Evolutionary conservation across 2,888 invertebrate species (phyloP).

Genomic region (Drosophila vallismaia): DNA sequence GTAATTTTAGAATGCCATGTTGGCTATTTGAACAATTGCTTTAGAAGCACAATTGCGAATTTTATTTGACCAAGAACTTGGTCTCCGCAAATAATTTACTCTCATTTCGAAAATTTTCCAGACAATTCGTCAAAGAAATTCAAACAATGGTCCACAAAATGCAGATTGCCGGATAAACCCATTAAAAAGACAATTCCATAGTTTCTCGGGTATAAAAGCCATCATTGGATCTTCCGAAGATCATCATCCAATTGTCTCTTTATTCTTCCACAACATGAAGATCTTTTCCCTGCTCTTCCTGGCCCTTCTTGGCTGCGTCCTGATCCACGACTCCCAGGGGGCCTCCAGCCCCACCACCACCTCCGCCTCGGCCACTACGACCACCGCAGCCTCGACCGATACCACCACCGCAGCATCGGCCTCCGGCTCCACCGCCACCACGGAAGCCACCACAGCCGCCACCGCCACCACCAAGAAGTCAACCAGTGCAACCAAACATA

Average conservation of each 20-base stretch:
- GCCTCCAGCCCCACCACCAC: background rate
- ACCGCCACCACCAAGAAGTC: background rate
- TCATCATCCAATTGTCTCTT: background rate
- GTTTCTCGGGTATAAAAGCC: background rate
- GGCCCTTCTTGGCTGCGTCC: background rate
- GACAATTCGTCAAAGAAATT: background rate
- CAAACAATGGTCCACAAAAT: background rate
- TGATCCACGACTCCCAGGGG: background rate
- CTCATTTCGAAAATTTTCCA: background rate
- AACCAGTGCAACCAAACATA: background rate
- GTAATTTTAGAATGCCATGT: background rate
- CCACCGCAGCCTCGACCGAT: background rate
- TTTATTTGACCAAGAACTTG: too few relatives aligned
- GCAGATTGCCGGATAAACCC: background rate
- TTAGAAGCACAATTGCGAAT: background rate
- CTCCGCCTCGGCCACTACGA: background rate
- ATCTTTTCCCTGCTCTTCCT: background rate
- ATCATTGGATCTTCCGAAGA: background rate
- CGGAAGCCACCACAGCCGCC: background rate
- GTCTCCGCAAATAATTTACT: background rate
- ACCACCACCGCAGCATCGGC: background rate
- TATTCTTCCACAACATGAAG: background rate
- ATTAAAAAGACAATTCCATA: background rate
- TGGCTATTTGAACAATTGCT: constrained; percentile 1
- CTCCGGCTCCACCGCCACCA: background rate